Base-by-base conservation (phyloP, 2,888 invertebrate species). In the Andrena fulva region DNA sequence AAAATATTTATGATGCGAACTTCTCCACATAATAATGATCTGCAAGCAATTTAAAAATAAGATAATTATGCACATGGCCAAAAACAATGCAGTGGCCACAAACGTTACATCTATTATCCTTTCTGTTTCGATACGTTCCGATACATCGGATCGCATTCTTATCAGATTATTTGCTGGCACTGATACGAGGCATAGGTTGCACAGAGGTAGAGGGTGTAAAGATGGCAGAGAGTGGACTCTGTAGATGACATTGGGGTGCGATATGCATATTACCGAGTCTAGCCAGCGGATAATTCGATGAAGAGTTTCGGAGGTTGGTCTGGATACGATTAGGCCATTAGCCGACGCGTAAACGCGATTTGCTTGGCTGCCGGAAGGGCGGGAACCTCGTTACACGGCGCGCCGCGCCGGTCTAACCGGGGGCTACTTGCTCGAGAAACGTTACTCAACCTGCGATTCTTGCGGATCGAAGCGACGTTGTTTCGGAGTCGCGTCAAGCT, bases 241-340 rank as follows among this genome's bases (percentile, higher is more conserved):
- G n/a, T 16, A 63, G n/a, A 12, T n/a, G 56, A 27, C 24, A 42
- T 68, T 12, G 54, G 29, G 27, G 29, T 42, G 7, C 42, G 42
- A 42, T 42, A 10, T 60, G 52, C 29, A 59, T 50, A 68, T 64
- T 35, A 27, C 66, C 2, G 48, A n/a, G 78, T 56, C 77, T 72
- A 74, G 74, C 60, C 35, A 54, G 10, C 48, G 48, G 52, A 48
- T 87, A 87, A 87, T 77, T 77, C 64, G 87, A 85, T 81, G 35
- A 69, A 73, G 78, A 87, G 82, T 85, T 85, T 75, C 72, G 67
- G 67, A 74, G 63, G 35, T 72, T 29, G 59, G 52, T 71, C 63
- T 75, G 83, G 86, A 84, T 87, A 83, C 82, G 87, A 89, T 90
- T 89, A 86, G 86, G 77, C 67, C 83, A 85, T 89, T 83, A 84